Base-by-base conservation (phyloP, 1,140 invertebrate genomes). In the Microvelia longipes region DNA sequence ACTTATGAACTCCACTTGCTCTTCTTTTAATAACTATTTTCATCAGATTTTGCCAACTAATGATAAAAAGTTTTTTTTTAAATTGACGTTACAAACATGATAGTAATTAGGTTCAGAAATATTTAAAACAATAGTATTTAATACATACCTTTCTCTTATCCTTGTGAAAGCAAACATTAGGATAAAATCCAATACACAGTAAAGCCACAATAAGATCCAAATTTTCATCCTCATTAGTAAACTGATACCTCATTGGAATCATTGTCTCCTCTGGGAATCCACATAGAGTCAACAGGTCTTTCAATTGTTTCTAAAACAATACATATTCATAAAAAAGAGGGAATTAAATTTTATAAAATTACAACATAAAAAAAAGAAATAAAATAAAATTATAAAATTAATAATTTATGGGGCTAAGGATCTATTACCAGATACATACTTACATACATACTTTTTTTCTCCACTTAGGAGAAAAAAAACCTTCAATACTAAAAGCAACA, bases 131-230 rank as follows among this genome's bases (percentile, higher is more conserved):
- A 69, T 25, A 62, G 11, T 69, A 63, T 63, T 2, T 25, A 50
- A 15, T 68, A 5, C 30, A 50, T 73, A 86, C 86, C 81, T 96
- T 97, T 65, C 95, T 83, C 77, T 97, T 98, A 68, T 95, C 94
- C 78, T 95, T 95, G 77, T 98, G 93, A 75, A 86, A 90, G 77
- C 95, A 98, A 2, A 98, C 92, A 80, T 98, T 98, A 0, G 96
- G 96, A 82, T 98, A 98, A 1, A 96, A 83, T 1, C 96, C 96
- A 82, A 94, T 87, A 71, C 88, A 89, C 71, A 98, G 84, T 24
- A 98, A 80, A 0, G 90, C 92, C 63, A 92, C 87, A 0, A 98
- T 87, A 50, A 90, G 81, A 77, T 98, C 95, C 25, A 98, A 80
- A 66, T 87, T 87, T 0, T 88, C 83, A 79, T 97, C 92, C 0